Percentiles rank a stretch among this genome's conserved stretches.
Conservation (phyloP, 2,888 invertebrate species). For the Megaustenia siamemsis region DNA sequence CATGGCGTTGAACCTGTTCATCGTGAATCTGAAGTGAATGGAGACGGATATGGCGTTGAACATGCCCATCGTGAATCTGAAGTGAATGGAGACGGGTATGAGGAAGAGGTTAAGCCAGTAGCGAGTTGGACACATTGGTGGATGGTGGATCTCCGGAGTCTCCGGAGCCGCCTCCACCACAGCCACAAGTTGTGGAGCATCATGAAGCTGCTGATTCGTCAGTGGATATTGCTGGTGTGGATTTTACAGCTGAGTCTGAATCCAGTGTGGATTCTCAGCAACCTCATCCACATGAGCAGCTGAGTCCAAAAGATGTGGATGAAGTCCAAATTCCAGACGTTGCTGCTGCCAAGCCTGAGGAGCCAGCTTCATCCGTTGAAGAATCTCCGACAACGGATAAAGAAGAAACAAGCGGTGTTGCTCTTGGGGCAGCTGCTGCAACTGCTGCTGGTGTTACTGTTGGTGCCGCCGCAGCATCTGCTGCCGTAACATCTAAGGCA, state of each 20-base stretch:
- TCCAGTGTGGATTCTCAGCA: conserved; percentile 27
- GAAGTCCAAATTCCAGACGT: conserved; percentile 1
- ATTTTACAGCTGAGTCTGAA: conserved; percentile 15
- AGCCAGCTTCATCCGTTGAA: conserved; percentile 14
- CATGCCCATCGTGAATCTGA: neutral
- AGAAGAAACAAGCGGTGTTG: neutral
- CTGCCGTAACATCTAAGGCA: conserved; percentile 11
- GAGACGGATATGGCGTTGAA: neutral
- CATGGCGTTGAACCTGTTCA: neutral
- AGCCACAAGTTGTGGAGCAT: no score
- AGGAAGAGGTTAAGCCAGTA: neutral
- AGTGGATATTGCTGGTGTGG: conserved; percentile 3
- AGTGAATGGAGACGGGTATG: conserved; percentile 8
- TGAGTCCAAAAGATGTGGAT: neutral
- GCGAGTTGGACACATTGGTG: neutral
- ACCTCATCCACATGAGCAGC: neutral
- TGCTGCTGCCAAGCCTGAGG: conserved; percentile 2
- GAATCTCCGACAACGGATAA: neutral
- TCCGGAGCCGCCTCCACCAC: conserved; percentile 1
- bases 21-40: conserved; percentile 10
- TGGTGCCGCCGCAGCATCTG: conserved; percentile 27
- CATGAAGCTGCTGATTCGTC: neutral
- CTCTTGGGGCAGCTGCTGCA: conserved; percentile 27
- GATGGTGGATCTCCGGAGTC: neutral
- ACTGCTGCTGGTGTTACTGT: conserved; percentile 17